Percentiles rank a stretch among this genome's conserved stretches.
These are phyloP conservation scores for Scaptodrosophila latifasciaeformis DNA, from an alignment of 2,888 invertebrate genomes.

Conservation along the genomic window DNA sequence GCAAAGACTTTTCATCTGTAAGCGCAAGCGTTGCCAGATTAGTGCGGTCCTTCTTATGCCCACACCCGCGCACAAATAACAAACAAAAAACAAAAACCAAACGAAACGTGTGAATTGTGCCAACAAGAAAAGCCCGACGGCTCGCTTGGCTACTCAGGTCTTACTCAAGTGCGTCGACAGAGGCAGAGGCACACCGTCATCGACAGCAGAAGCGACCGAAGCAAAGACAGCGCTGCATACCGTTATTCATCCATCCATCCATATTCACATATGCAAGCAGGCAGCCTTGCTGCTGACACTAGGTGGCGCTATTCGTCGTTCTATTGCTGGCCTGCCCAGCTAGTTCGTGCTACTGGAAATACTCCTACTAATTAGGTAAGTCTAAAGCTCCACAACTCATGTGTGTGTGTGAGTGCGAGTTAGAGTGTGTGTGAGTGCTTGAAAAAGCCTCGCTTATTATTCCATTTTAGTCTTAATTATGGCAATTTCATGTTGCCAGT, in stretches of 20 bases:
- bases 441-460: slow-evolving; percentile 30
- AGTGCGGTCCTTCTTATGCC: slow-evolving; percentile 8
- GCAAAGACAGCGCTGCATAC: background rate
- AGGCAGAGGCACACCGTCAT: too few relatives aligned
- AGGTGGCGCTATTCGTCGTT: slow-evolving; percentile 28
- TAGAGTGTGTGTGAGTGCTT: slow-evolving; percentile 7
- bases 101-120: slow-evolving; percentile 13
- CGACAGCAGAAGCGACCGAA: slow-evolving; percentile 7
- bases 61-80: background rate
- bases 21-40: slow-evolving; percentile 43
- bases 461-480: slow-evolving; percentile 48
- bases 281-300: slow-evolving; percentile 15
- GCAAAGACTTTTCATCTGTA: slow-evolving; percentile 28
- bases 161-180: too few relatives aligned
- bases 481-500: slow-evolving; percentile 35
- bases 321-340: slow-evolving; percentile 26
- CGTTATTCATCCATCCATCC: too few relatives aligned
- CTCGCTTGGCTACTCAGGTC: background rate
- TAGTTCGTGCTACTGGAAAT: slow-evolving; percentile 45
- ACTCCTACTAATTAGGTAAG: slow-evolving; percentile 55
- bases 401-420: slow-evolving; percentile 6
- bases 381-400: slow-evolving; percentile 10
- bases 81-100: too few relatives aligned
- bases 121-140: slow-evolving; percentile 3
- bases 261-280: too few relatives aligned